Base-by-base conservation (phyloP, 2,113 vertebrate species). In the Lontra canadensis region DNA sequence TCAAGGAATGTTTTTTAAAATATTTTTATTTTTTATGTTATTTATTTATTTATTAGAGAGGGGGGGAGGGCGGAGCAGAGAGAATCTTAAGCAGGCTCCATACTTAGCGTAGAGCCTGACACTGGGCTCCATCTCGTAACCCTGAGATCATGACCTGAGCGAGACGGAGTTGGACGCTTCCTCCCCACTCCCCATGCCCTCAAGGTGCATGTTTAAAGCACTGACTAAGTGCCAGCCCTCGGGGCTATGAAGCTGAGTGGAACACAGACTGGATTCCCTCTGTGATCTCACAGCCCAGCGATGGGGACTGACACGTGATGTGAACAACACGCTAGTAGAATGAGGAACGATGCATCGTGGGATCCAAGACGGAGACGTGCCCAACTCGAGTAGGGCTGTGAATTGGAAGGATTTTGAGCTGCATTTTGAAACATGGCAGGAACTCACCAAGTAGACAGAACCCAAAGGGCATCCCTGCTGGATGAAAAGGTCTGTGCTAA, bases 291-390 rank as follows among this genome's bases (percentile, higher is more conserved):
- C 21, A 23, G 61, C 31, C 25, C 69, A 49, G 59, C 23, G 4
- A 15, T 12, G 31, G 49, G 47, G 36, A 49, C 21, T 3, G 63
- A 34, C 7, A 23, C 4, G 4, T 3, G 5, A 6, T 6, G 4
- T 25, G 39, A 17, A 36, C 52, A 69, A 29, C 36, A 26, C 29
- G 26, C 0, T 47, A 3, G 25, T 0, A 65, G 55, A 78, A 18
- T 25, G 31, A 47, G 11, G 21, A 25, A 26, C 3, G 5, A 20
- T 3, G 25, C 10, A 20, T 67, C 3, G 0, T 1, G 31, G 6
- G 44, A 39, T 31, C 39, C 13, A n/a, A n/a, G 61, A 7, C 1
- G 20, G n/a, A 63, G 29, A 20, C 1, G 6, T 20, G 39, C 39
- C 47, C 15, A 18, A 0, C 21, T 9, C 4, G 1, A 20, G 12